A percentile compares a stretch with the other conserved stretches of the same genome.
Evolutionary conservation across 64 coral and sea anemone species (phyloP).

Genomic region (Actinia tenebrosa): DNA sequence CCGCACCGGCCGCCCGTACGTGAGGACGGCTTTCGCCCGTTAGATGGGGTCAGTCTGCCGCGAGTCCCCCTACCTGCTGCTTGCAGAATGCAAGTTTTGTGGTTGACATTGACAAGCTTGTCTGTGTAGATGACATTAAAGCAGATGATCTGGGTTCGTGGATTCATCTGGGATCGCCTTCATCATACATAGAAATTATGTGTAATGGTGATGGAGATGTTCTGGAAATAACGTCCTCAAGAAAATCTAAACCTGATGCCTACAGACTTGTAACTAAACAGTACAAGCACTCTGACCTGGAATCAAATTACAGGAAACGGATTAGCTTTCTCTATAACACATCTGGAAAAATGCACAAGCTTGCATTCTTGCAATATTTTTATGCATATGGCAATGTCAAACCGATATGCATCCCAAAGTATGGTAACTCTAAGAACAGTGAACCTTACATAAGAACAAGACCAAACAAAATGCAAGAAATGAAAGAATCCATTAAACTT

Average conservation of each 20-base stretch:
- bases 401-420: constrained; percentile 1
- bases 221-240: constrained; percentile 19
- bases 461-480: constrained; percentile 35
- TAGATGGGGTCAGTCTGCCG: too few relatives aligned
- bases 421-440: constrained; percentile 38
- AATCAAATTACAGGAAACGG: constrained; percentile 28
- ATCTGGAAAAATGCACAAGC: constrained; percentile 17
- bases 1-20: too few relatives aligned
- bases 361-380: constrained; percentile 32
- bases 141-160: constrained; percentile 39
- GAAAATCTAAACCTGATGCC: constrained; percentile 19
- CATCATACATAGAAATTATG: constrained; percentile 24
- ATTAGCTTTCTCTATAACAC: constrained; percentile 27
- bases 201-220: constrained; percentile 13
- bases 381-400: constrained; percentile 2
- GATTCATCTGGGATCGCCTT: constrained; percentile 23
- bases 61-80: too few relatives aligned
- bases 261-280: constrained; percentile 34
- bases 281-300: constrained; percentile 28
- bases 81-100: constrained; percentile 34
- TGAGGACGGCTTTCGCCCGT: too few relatives aligned
- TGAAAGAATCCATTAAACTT: constrained; percentile 4
- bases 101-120: constrained; percentile 34
- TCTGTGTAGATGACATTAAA: constrained; percentile 23
- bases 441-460: constrained; percentile 34